Base-by-base conservation (phyloP, 2,888 invertebrate genomes). In the Gryllus longicercus region DNA sequence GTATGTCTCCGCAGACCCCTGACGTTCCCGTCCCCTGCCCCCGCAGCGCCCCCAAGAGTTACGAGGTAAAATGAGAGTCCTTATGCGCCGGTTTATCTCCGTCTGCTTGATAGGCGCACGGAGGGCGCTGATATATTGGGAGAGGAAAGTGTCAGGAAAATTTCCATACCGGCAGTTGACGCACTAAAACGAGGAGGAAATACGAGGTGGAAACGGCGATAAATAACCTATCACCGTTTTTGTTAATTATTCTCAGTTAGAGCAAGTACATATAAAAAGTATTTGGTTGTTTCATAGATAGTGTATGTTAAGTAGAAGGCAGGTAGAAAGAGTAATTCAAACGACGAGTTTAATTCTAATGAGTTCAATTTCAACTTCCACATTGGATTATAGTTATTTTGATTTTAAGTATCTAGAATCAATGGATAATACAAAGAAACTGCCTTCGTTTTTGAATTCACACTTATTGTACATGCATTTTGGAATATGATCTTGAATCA, bases 181-280 rank as follows among this genome's bases (percentile, higher is more conserved):
- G 63, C 63, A 18, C 63, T 63, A n/a, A 63, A 63, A 63, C 63
- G n/a, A n/a, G n/a, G n/a, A n/a, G 63, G n/a, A n/a, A 63, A 63
- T n/a, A n/a, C n/a, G 63, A 14, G 63, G 63, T 14, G n/a, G n/a
- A 63, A 63, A 18, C 16, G 63, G n/a, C n/a, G 16, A n/a, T 63
- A 63, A 63, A 63, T 63, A 18, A 63, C n/a, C 63, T n/a, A 18
- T n/a, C 63, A n/a, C n/a, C 14, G n/a, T 63, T 63, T 63, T 63
- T 63, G 63, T 14, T 63, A 18, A 63, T 63, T 14, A 18, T 63
- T 63, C 63, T 18, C 63, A 11, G n/a, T 10, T 38, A 5, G 38
- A 38, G 38, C 38, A 38, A 38, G 38, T 38, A 38, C 8, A 8
- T 38, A 38, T 38, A 38, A 38, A 38, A 38, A 38, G 38, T 38